A percentile compares a stretch with the other conserved stretches of the same genome.
Conservation (phyloP, 2,888 invertebrate genomes). For the Eueremaeus valkanovi region DNA sequence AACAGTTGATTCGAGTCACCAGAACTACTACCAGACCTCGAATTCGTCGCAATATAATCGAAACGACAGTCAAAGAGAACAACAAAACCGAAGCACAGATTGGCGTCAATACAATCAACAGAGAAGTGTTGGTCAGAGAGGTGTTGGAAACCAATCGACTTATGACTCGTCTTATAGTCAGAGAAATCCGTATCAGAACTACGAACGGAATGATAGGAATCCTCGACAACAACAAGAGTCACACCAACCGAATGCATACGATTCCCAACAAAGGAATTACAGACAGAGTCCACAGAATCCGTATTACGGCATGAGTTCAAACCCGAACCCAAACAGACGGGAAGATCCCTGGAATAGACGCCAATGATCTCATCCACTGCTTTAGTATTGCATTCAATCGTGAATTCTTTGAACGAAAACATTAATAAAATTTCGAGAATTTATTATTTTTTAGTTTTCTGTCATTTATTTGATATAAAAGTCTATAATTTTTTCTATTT, state of each 20-base stretch:
- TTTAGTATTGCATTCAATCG: neutral
- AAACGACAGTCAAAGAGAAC: neutral
- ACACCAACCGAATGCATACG: too few species aligned
- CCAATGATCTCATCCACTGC: neutral
- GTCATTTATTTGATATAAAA: neutral
- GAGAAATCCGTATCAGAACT: too few species aligned
- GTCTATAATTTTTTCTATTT: too few species aligned
- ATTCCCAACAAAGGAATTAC: too few species aligned
- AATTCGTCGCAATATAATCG: neutral
- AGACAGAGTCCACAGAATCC: too few species aligned
- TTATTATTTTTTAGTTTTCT: neutral
- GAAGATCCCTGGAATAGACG: constrained; percentile 8
- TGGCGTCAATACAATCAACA: constrained; percentile 16
- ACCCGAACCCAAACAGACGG: neutral
- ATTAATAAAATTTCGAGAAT: neutral
- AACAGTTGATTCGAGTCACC: neutral
- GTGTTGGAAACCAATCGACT: too few species aligned
- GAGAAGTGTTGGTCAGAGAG: too few species aligned
- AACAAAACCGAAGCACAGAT: neutral
- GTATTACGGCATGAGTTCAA: neutral
- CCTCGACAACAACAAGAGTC: too few species aligned
- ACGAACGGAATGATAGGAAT: too few species aligned
- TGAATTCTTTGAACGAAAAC: neutral
- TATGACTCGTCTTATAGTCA: too few species aligned
- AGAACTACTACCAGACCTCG: neutral